A percentile compares a stretch with the other conserved stretches of the same genome.
These are phyloP conservation scores for Drosophila fuyamai DNA, from an alignment of 1,140 invertebrate genomes.

Conservation along the genomic window DNA sequence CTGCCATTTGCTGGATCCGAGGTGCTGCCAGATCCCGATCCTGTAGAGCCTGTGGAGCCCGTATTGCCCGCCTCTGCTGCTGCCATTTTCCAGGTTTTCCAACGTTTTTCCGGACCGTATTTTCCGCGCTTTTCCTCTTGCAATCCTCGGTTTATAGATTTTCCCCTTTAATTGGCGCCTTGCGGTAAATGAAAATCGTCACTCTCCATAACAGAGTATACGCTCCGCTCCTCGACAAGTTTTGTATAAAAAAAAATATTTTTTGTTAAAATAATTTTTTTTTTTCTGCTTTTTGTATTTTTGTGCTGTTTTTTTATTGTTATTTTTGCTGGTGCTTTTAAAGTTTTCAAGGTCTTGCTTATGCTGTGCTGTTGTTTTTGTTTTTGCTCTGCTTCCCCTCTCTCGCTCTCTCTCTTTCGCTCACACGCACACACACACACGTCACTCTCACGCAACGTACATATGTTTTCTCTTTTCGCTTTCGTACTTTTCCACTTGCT, in stretches of 20 bases:
- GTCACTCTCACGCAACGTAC: conserved; percentile 57
- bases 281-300: conserved; percentile 11
- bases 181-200: conserved; percentile 64
- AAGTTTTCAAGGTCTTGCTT: conserved; percentile 79
- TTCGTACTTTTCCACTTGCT: conserved; percentile 54
- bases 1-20: conserved; percentile 86
- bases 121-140: conserved; percentile 5
- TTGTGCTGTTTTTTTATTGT: conserved; percentile 13
- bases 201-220: conserved; percentile 76
- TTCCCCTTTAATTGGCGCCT: conserved; percentile 56
- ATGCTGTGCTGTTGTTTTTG: conserved; percentile 43
- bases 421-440: conserved; percentile 15
- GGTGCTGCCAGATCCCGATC: conserved; percentile 14
- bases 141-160: conserved; percentile 31
- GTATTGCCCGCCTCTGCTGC: conserved; percentile 53
- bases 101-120: neutral
- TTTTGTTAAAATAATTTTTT: conserved; percentile 29
- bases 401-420: conserved; percentile 16
- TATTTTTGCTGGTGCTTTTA: conserved; percentile 59
- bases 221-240: conserved; percentile 4
- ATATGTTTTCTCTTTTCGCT: conserved; percentile 65
- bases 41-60: conserved; percentile 10
- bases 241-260: conserved; percentile 18
- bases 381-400: conserved; percentile 43
- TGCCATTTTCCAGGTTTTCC: conserved; percentile 53